phyloP scores from a whole-genome alignment of 2,797 vertebrate genomes.

The Acipenser transmontanus region DNA sequence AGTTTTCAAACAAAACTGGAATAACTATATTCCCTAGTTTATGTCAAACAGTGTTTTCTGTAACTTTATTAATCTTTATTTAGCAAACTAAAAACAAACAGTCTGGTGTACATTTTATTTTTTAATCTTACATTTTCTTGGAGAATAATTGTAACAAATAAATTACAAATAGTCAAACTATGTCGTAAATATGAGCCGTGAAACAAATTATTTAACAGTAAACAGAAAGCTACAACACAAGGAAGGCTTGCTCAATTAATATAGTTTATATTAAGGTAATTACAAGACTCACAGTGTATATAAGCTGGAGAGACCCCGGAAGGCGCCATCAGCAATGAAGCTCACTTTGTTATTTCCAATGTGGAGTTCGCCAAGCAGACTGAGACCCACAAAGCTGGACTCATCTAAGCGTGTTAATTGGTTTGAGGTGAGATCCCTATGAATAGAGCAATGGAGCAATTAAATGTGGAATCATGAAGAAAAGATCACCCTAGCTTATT shows the following conservation, averaged over 20 bases:
- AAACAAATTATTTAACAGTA: background rate
- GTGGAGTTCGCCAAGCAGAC: conserved; percentile 73
- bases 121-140: too few species aligned
- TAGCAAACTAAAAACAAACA: too few species aligned
- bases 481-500: background rate
- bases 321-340: conserved; percentile 91
- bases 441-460: conserved; percentile 25
- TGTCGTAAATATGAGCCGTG: too few species aligned
- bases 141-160: too few species aligned
- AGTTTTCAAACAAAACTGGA: conserved; percentile 18
- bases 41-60: background rate
- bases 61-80: too few species aligned
- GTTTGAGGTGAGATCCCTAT: conserved; percentile 83
- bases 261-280: background rate
- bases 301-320: conserved; percentile 80
- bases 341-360: conserved; percentile 85
- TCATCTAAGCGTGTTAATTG: conserved; percentile 85
- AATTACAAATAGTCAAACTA: too few species aligned
- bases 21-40: background rate
- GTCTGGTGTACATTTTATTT: too few species aligned
- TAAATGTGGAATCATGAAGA: background rate
- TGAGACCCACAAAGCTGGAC: conserved; percentile 84
- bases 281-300: conserved; percentile 78
- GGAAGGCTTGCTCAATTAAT: background rate
- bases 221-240: conserved; percentile 1